phyloP scores from a whole-genome alignment of 2,797 vertebrate species.

The Selene dorsalis region DNA sequence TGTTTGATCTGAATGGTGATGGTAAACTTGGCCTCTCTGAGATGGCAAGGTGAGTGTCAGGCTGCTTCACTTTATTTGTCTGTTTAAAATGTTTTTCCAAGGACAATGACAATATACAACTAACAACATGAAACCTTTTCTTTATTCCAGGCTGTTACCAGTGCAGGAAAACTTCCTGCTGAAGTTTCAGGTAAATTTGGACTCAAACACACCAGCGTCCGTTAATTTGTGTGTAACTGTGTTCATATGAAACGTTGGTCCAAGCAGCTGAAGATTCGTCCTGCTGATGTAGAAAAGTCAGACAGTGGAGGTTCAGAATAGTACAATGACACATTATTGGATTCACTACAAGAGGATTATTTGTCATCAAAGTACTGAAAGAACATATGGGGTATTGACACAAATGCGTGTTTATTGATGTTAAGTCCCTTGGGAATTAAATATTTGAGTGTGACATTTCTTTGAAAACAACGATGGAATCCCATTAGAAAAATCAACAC shows the following conservation, averaged over 20 bases:
- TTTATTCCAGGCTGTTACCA: conserved; percentile 89
- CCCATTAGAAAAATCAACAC: background rate
- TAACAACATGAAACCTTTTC: conserved; percentile 17
- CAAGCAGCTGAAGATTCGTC: background rate
- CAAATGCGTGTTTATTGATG: conserved; percentile 13
- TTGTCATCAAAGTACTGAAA: conserved; percentile 39
- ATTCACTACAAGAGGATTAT: conserved; percentile 60
- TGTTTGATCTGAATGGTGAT: conserved; percentile 97
- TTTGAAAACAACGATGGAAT: background rate
- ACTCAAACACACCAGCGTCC: too few species aligned
- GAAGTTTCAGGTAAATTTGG: conserved; percentile 90
- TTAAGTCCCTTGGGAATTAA: conserved; percentile 34
- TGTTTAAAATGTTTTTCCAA: background rate
- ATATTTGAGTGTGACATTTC: background rate
- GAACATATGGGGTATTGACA: conserved; percentile 41
- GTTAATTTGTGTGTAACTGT: too few species aligned
- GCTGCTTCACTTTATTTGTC: background rate
- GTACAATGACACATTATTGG: conserved; percentile 44
- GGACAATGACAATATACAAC: background rate
- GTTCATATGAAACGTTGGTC: background rate
- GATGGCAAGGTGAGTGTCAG: conserved; percentile 95
- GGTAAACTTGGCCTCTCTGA: conserved; percentile 96
- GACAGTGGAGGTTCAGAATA: conserved; percentile 7
- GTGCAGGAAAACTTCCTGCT: conserved; percentile 96
- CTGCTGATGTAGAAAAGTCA: background rate